A percentile compares a stretch with the other conserved stretches of the same genome.
These are phyloP conservation scores for Cerceris rybyensis DNA, from an alignment of 2,888 invertebrate species.

Conservation along the genomic window DNA sequence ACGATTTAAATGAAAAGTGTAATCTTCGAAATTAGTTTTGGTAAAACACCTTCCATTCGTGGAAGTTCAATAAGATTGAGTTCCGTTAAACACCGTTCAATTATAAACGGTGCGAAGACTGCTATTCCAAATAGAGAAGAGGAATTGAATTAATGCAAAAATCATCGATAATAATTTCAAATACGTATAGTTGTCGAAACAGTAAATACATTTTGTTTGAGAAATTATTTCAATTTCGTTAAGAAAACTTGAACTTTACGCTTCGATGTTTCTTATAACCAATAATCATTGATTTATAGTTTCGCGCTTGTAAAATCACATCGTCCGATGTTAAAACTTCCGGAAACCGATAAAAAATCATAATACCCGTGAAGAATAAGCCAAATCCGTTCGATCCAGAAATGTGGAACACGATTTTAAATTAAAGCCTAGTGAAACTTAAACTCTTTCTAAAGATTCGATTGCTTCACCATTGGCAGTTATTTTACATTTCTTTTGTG, in stretches of 20 bases:
- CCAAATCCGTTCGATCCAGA: conserved; percentile 42
- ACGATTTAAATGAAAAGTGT: no score
- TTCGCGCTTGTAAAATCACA: conserved; percentile 37
- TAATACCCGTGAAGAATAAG: conserved; percentile 25
- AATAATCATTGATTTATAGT: conserved; percentile 29
- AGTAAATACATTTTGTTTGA: conserved; percentile 2
- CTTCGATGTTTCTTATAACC: conserved; percentile 16
- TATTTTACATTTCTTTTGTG: conserved; percentile 81
- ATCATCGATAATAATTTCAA: not conserved
- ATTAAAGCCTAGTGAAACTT: conserved; percentile 65
- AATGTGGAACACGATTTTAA: conserved; percentile 54
- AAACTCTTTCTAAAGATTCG: conserved; percentile 74
- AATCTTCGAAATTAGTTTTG: no score
- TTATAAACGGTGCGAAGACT: conserved; percentile 11
- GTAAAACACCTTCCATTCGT: no score
- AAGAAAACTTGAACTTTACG: conserved; percentile 16
- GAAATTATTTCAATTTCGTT: conserved; percentile 23
- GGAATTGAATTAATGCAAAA: conserved; percentile 15
- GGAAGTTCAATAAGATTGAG: not conserved
- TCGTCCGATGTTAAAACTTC: conserved; percentile 36
- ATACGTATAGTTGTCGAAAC: conserved; percentile 10
- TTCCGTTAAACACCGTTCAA: conserved; percentile 15
- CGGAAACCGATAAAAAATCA: conserved; percentile 33
- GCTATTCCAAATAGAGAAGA: conserved; percentile 18
- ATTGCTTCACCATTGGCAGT: conserved; percentile 80